Evolutionary conservation across 2,888 invertebrate species (phyloP), one percentile per base, ranked within the genome.

Genomic region (Blera fallax): DNA sequence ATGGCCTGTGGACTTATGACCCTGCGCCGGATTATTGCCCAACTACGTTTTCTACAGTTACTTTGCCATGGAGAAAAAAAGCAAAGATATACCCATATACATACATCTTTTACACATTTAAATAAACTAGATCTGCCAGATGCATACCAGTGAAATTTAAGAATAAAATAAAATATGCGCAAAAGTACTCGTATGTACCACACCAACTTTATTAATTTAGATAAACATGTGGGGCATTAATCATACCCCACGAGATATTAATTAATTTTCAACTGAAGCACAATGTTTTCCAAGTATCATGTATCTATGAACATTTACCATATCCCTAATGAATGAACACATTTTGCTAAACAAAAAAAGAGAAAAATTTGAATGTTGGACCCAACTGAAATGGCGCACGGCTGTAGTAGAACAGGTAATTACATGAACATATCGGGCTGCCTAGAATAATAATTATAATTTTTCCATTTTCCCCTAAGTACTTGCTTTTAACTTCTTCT

Each of bases 401-500:
- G 14, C 45, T 48, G 29, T n/a, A 34, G 65, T 48, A 29, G n/a
- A 48, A n/a, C 3, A 29, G n/a, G 48, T 65, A 65, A 65, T 48
- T 65, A 65, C 27, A 65, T 27, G 11, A 21, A 10, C 60, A 40
- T 21, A 48, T 48, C 50, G 48, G 14, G 65, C 29, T 48, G 65
- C 48, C 32, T 50, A 32, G 65, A 65, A 65, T 65, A 65, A 65
- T 65, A 65, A 65, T 65, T 50, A 50, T 65, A 24, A 65, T 48
- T 65, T 45, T 48, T 50, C 40, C 65, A 6, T 48, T 32, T 7
- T 65, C 16, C 18, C 21, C 29, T 16, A 48, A 50, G 65, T 24
- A 32, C 34, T 50, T 34, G 48, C 65, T 18, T 34, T 48, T 34
- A 65, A 65, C 18, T 65, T 50, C 21, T 34, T 45, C 10, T 21